Percentiles rank a stretch among this genome's conserved stretches.
Evolutionary conservation across 2,888 invertebrate genomes (phyloP).

Genomic region (Hirtodrosophila trivittata): DNA sequence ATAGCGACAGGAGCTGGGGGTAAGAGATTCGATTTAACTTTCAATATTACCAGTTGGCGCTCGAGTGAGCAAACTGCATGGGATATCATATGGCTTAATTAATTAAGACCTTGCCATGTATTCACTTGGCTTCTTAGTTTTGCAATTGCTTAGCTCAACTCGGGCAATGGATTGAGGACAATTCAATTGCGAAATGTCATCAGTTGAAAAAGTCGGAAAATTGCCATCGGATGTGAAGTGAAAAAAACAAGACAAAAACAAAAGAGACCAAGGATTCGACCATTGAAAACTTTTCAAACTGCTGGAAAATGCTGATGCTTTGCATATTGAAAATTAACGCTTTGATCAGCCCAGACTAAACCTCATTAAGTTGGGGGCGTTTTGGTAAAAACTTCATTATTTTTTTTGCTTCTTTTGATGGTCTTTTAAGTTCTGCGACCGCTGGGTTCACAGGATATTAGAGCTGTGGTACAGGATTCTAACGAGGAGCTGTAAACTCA

Average conservation of each 20-base stretch:
- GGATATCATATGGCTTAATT: conserved; percentile 44
- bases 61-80: conserved; percentile 21
- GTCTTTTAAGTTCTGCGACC: conserved; percentile 3
- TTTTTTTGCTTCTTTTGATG: conserved; percentile 10
- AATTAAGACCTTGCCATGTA: conserved; percentile 43
- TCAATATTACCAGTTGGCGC: conserved; percentile 38
- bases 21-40: conserved; percentile 26
- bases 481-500: conserved; percentile 46
- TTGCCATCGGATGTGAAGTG: background rate
- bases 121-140: conserved; percentile 19
- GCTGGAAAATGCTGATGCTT: conserved; percentile 6
- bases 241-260: background rate
- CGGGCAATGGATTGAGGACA: background rate
- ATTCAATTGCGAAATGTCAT: conserved; percentile 24
- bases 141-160: conserved; percentile 16
- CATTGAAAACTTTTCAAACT: conserved; percentile 2
- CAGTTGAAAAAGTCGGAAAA: background rate
- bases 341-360: conserved; percentile 13
- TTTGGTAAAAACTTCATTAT: conserved; percentile 26
- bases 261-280: background rate
- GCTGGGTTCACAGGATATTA: conserved; percentile 23
- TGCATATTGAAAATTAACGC: conserved; percentile 36
- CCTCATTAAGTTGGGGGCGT: conserved; percentile 22
- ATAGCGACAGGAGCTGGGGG: conserved; percentile 12
- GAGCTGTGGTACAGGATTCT: conserved; percentile 23